Evolutionary conservation across 2,888 invertebrate genomes (phyloP).

Genomic region (Mesorhabditis sp.): DNA sequence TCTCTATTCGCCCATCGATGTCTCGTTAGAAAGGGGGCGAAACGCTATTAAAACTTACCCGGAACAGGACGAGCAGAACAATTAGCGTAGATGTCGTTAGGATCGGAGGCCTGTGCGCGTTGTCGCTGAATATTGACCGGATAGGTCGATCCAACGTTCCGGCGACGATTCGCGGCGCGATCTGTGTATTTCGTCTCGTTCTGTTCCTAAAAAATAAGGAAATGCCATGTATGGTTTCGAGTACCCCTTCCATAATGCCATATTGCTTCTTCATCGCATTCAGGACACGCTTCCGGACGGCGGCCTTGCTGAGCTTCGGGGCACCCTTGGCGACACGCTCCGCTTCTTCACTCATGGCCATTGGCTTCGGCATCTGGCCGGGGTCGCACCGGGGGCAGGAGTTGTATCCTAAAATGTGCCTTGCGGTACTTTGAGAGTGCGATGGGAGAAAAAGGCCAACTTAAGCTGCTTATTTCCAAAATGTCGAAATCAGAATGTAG

Average conservation of each 20-base stretch:
- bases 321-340: neutral
- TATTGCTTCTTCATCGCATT: constrained; percentile 72
- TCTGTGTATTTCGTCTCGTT: constrained; percentile 16
- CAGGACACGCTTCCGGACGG: constrained; percentile 66
- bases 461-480: too few species aligned
- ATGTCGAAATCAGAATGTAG: too few species aligned
- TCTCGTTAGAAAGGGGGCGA: too few species aligned
- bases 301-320: constrained; percentile 8
- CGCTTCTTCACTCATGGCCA: constrained; percentile 12
- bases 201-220: constrained; percentile 6
- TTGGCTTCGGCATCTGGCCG: constrained; percentile 64
- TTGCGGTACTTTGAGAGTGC: neutral
- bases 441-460: neutral
- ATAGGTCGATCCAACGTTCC: constrained; percentile 26
- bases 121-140: constrained; percentile 10
- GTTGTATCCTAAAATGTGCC: constrained; percentile 68
- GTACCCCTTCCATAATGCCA: constrained; percentile 64
- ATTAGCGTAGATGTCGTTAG: constrained; percentile 27
- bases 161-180: constrained; percentile 29
- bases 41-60: constrained; percentile 12
- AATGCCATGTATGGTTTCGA: neutral
- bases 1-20: too few species aligned
- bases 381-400: constrained; percentile 93
- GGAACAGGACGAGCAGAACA: constrained; percentile 40
- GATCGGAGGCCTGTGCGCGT: neutral